Base-by-base conservation (phyloP, 1,140 invertebrate genomes). In the Glomeris maerens region DNA sequence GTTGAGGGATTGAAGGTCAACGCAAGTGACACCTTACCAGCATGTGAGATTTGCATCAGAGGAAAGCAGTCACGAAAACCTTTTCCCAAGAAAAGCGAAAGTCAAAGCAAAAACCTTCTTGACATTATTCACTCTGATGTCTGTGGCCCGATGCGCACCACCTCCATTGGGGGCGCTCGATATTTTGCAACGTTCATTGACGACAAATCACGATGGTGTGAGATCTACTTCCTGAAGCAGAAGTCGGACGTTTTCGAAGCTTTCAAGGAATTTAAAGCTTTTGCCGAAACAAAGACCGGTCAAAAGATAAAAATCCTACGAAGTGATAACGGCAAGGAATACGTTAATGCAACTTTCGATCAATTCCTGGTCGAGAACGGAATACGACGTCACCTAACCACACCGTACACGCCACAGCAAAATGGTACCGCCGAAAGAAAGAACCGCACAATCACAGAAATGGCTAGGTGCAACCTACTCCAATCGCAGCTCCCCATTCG, bases 361-460 rank as follows among this genome's bases (percentile, higher is more conserved):
- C 20, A 36, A 10, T 20, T 22, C 5, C 41, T 50, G 31, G 56
- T 7, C 7, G 23, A 22, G 21, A 44, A 57, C 38, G 57, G 58
- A 14, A 59, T 61, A 17, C 17, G 49, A 3, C 55, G 61, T 51
- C 55, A 59, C 40, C 52, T 29, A 38, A 57, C 62, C n/a, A 55
- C 53, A 17, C 48, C 62, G 1, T 72, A 72, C 52, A 68, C 64
- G 2, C 66, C 70, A 0, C 52, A 75, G 56, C 64, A 72, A 52
- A 76, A 75, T 57, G 69, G 69, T 4, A 55, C 56, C 23, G 60
- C 62, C n/a, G 72, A 72, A 55, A 42, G 66, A 38, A 64, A 62
- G 27, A 66, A 66, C 48, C 29, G 64, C 38, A 64, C 60, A 10
- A 26, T 65, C 2, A 54, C 61, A n/a, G 70, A 74, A 60, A 59